These are phyloP conservation scores for Ochropleura leucogaster DNA, from an alignment of 2,888 invertebrate genomes.

Conservation along the genomic window DNA sequence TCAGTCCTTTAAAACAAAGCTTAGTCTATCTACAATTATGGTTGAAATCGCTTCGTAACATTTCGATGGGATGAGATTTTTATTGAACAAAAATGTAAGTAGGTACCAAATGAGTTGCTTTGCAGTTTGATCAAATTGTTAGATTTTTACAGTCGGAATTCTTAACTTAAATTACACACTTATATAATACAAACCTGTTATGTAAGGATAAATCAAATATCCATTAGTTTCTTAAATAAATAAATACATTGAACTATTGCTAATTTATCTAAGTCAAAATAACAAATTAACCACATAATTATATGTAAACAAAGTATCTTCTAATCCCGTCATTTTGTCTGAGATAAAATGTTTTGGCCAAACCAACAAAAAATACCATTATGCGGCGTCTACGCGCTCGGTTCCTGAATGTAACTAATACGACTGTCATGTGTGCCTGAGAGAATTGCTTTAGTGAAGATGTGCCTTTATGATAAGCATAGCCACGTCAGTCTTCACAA, in stretches of 20 bases:
- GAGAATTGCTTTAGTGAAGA: neutral
- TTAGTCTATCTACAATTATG: constrained; percentile 5
- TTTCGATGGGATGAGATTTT: neutral
- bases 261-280: neutral
- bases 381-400: neutral
- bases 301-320: constrained; percentile 1
- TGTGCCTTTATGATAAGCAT: neutral
- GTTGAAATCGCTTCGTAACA: no score
- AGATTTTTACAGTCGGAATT: constrained; percentile 11
- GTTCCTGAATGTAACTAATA: no score
- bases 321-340: constrained; percentile 9
- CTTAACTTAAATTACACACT: neutral
- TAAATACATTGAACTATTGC: neutral
- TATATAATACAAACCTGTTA: neutral
- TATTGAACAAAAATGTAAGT: neutral
- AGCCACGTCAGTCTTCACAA: neutral
- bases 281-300: neutral
- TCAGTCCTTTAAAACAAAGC: constrained; percentile 35
- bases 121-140: neutral
- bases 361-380: neutral
- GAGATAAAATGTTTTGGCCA: constrained; percentile 26
- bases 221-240: constrained; percentile 16
- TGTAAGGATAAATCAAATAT: neutral
- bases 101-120: neutral
- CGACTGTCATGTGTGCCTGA: neutral